A percentile compares a stretch with the other conserved stretches of the same genome.
These are phyloP conservation scores for Cettia cetti DNA, from an alignment of 2,113 vertebrate species.

Conservation along the genomic window DNA sequence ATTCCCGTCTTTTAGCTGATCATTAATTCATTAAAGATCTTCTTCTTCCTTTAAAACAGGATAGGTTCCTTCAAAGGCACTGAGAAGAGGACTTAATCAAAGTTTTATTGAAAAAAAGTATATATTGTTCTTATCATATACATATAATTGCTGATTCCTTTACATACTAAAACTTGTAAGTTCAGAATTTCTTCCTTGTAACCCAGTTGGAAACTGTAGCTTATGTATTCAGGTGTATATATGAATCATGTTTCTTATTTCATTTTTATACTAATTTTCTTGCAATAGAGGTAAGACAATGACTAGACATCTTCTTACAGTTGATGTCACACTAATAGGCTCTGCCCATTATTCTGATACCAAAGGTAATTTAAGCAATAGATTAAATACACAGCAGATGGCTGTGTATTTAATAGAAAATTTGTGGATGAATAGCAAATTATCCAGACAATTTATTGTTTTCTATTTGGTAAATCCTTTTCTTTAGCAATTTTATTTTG, in stretches of 20 bases:
- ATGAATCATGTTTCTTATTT: not conserved
- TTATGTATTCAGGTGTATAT: not conserved
- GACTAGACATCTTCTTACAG: not conserved
- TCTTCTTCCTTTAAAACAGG: not conserved
- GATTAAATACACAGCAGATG: not conserved
- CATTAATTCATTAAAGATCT: not conserved
- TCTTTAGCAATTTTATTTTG: not conserved
- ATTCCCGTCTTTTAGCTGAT: not conserved
- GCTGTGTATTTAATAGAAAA: not conserved
- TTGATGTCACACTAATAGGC: not conserved
- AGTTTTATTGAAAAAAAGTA: not conserved
- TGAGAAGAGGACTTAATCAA: not conserved
- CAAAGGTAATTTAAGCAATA: not conserved
- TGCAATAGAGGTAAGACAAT: not conserved
- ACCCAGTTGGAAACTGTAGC: not conserved
- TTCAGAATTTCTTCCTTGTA: not conserved
- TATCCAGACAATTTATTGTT: not conserved
- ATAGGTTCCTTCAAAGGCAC: not conserved
- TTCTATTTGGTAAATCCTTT: not conserved
- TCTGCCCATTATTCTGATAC: not conserved
- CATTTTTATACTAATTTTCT: not conserved
- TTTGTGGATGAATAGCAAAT: not conserved
- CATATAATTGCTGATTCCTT: not conserved
- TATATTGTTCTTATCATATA: not conserved
- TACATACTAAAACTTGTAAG: not conserved